A percentile compares a stretch with the other conserved stretches of the same genome.
phyloP scores from a whole-genome alignment of 2,797 vertebrate species.

The Tokudaia tokunoshimensis region DNA sequence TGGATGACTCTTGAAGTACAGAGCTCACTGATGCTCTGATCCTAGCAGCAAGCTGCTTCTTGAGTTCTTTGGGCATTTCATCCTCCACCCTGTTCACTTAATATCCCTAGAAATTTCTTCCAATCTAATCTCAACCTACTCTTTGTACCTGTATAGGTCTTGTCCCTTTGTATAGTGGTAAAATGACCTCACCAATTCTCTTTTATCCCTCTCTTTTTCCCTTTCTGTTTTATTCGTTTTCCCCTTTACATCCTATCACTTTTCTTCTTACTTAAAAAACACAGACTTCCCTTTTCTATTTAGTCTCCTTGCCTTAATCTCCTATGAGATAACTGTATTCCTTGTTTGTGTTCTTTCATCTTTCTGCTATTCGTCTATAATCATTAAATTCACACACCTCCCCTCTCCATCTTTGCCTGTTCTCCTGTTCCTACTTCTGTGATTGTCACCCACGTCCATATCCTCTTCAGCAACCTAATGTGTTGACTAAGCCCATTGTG shows the following conservation, averaged over 20 bases:
- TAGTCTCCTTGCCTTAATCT: neutral
- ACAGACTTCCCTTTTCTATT: neutral
- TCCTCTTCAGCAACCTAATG: neutral
- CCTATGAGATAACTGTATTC: neutral
- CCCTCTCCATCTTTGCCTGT: neutral
- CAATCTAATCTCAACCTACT: neutral
- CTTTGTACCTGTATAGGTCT: neutral
- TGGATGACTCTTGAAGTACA: neutral
- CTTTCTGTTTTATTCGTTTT: neutral
- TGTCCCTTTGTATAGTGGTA: neutral
- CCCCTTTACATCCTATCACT: neutral
- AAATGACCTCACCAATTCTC: neutral
- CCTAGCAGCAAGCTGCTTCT: neutral
- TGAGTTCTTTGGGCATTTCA: neutral
- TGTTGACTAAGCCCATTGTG: too few relatives aligned
- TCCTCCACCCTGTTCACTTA: neutral
- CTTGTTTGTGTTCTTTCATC: neutral
- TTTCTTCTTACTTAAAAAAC: neutral
- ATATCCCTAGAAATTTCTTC: neutral
- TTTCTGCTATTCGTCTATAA: neutral
- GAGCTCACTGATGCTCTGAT: neutral
- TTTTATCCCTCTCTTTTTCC: neutral
- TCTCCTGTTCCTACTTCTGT: neutral
- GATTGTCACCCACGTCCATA: neutral
- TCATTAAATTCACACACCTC: neutral